Evolutionary conservation across 2,888 invertebrate genomes (phyloP).

Genomic region (Pecten maximus): DNA sequence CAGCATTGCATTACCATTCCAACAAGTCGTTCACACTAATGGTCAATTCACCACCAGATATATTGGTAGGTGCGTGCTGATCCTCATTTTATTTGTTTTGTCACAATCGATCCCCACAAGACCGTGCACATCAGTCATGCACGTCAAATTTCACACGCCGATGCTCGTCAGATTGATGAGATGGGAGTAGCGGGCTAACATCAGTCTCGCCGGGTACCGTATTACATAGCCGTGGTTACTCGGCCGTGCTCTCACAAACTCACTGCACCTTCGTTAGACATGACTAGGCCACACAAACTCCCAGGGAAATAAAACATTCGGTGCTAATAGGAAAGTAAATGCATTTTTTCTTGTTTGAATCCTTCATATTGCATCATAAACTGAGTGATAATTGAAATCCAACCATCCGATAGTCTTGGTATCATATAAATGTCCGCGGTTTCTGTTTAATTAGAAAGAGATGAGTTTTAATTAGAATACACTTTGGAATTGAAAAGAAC

Average conservation of each 20-base stretch:
- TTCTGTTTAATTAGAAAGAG: no score
- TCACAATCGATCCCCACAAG: background rate
- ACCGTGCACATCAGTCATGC: background rate
- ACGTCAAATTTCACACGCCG: background rate
- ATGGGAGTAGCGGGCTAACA: background rate
- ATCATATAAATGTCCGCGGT: no score
- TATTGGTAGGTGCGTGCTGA: background rate
- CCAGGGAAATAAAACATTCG: background rate
- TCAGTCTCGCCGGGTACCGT: background rate
- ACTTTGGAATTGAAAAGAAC: no score
- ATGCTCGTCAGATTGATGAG: background rate
- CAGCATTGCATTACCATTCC: background rate
- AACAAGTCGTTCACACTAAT: background rate
- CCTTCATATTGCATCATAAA: background rate
- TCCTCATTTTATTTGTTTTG: background rate
- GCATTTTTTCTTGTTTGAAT: background rate
- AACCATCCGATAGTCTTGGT: background rate
- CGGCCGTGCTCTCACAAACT: background rate
- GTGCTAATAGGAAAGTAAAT: background rate
- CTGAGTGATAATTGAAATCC: background rate
- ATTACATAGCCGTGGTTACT: background rate
- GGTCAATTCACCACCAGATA: background rate
- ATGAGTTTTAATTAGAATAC: no score
- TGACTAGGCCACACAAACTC: background rate
- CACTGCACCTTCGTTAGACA: background rate